A percentile compares a stretch with the other conserved stretches of the same genome.
These are phyloP conservation scores for Pseudopleuronectes americanus DNA, from an alignment of 2,797 vertebrate genomes.

Conservation along the genomic window DNA sequence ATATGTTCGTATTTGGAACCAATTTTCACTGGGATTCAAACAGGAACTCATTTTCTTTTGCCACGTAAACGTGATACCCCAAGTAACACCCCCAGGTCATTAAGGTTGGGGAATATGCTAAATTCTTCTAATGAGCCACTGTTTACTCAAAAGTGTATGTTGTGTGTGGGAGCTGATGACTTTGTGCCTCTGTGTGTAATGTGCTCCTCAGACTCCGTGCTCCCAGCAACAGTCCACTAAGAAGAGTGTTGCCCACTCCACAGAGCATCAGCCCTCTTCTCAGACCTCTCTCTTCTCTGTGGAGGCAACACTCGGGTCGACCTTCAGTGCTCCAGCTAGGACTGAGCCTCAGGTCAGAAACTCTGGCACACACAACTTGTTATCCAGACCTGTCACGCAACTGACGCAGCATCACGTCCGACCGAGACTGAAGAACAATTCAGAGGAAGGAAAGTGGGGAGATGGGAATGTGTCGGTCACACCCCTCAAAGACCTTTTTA, in stretches of 20 bases:
- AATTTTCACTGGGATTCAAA: no score
- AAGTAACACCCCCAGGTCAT: no score
- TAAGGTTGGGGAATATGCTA: no score
- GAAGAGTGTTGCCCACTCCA: not conserved
- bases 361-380: conserved; percentile 7
- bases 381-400: not conserved
- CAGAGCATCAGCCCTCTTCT: not conserved
- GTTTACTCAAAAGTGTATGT: no score
- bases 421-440: not conserved
- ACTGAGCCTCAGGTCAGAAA: conserved; percentile 3
- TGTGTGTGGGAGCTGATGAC: no score
- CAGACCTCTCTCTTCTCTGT: not conserved
- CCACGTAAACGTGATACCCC: no score
- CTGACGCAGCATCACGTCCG: conserved; percentile 9
- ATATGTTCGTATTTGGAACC: no score
- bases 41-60: no score
- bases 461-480: not conserved
- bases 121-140: no score
- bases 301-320: not conserved
- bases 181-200: no score
- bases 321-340: not conserved
- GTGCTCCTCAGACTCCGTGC: conserved; percentile 10
- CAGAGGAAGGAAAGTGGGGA: not conserved
- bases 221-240: not conserved
- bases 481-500: conserved; percentile 54